A percentile compares a stretch with the other conserved stretches of the same genome.
Conservation (phyloP, 2,113 vertebrate species). For the Ochotona curzoniae region DNA sequence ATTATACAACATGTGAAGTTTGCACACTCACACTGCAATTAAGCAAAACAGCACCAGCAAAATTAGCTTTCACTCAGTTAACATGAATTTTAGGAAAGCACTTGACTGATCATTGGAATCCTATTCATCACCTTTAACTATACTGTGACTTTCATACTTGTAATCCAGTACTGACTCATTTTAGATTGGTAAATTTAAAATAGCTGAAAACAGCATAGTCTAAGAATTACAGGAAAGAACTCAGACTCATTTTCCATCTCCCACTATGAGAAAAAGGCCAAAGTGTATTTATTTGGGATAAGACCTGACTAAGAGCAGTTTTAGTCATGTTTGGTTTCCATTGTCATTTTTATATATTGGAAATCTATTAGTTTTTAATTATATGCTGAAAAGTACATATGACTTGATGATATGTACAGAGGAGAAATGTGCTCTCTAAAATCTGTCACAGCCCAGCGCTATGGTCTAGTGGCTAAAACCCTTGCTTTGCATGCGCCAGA, state of each 20-base stretch:
- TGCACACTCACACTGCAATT: conserved; percentile 38
- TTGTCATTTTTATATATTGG: not conserved
- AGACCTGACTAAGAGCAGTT: conserved; percentile 7
- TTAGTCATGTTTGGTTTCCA: not conserved
- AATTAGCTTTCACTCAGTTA: conserved; percentile 42
- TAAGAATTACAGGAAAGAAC: not conserved
- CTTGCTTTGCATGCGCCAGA: too few relatives aligned
- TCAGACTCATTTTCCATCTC: not conserved
- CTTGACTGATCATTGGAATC: conserved; percentile 54
- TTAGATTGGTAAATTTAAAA: not conserved
- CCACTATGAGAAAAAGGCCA: not conserved
- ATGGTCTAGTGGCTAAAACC: too few relatives aligned
- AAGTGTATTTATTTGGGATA: not conserved
- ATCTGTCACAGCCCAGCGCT: not conserved
- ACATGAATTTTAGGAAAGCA: not conserved
- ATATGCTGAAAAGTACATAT: not conserved
- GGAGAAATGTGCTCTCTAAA: conserved; percentile 41
- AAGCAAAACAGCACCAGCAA: conserved; percentile 30
- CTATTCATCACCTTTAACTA: conserved; percentile 57
- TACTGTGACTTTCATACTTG: not conserved
- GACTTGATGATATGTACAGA: not conserved
- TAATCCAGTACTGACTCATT: not conserved
- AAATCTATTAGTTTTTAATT: conserved; percentile 46
- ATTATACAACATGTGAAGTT: not conserved
- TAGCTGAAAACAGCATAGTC: not conserved